Conservation (phyloP, 1,140 invertebrate genomes). For the Drosophila fuyamai region DNA sequence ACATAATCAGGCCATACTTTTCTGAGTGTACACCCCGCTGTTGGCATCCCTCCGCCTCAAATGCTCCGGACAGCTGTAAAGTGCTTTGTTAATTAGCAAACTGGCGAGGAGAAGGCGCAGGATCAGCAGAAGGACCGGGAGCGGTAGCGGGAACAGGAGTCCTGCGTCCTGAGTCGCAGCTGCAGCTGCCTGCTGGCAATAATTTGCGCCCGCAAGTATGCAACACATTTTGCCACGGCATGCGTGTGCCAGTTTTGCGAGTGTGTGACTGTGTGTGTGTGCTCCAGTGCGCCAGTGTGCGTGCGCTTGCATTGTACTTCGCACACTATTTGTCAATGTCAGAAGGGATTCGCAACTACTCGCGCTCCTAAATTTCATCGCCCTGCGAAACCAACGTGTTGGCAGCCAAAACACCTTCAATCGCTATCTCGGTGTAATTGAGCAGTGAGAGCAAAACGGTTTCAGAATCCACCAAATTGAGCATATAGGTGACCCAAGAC, state of each 20-base stretch:
- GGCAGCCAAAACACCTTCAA: slow-evolving; percentile 38
- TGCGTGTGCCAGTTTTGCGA: slow-evolving; percentile 25
- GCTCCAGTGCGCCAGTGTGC: slow-evolving; percentile 4
- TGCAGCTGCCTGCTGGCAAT: slow-evolving; percentile 67
- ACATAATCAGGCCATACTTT: background rate
- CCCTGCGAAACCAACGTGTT: slow-evolving; percentile 19
- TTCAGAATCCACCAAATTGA: background rate
- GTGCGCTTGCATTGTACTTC: slow-evolving; percentile 63
- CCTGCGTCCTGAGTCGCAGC: slow-evolving; percentile 21
- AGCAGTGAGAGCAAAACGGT: slow-evolving; percentile 20
- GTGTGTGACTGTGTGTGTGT: slow-evolving; percentile 8
- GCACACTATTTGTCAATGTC: slow-evolving; percentile 81
- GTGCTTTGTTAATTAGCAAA: slow-evolving; percentile 83
- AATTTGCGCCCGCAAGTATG: slow-evolving; percentile 81
- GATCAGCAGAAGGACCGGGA: slow-evolving; percentile 1
- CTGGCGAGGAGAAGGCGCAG: slow-evolving; percentile 38
- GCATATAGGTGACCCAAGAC: too few species aligned
- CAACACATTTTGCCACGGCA: slow-evolving; percentile 71
- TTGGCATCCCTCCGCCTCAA: background rate
- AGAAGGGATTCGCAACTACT: slow-evolving; percentile 53
- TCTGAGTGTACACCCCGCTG: background rate
- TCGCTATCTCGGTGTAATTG: slow-evolving; percentile 27
- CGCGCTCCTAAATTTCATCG: slow-evolving; percentile 16
- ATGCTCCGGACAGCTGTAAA: slow-evolving; percentile 58
- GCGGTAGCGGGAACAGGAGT: slow-evolving; percentile 9